Evolutionary conservation across 2,888 invertebrate species (phyloP).

Genomic region (Drosophila silvestris): DNA sequence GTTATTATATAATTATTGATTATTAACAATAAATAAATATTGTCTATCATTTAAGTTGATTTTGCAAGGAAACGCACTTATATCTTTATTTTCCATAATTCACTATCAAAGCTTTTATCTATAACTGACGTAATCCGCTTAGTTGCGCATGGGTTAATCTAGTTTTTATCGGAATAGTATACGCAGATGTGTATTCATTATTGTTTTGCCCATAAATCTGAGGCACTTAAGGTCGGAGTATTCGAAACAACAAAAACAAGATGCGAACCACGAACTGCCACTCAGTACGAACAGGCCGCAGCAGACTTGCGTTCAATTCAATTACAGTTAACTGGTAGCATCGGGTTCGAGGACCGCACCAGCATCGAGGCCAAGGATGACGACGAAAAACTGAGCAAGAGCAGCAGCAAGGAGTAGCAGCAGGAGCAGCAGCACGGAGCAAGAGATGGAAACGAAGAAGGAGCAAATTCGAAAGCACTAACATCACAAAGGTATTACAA

Average conservation of each 20-base stretch:
- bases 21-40: neutral
- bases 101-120: neutral
- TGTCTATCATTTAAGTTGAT: neutral
- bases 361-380: constrained; percentile 38
- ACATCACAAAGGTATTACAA: constrained; percentile 79
- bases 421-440: neutral
- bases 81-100: neutral
- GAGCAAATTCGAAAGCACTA: constrained; percentile 61
- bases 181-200: constrained; percentile 40
- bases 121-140: constrained; percentile 31
- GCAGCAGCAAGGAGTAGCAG: neutral
- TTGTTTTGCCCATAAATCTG: constrained; percentile 47
- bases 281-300: constrained; percentile 7
- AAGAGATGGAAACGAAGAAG: constrained; percentile 7
- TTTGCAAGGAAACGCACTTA: neutral
- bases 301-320: constrained; percentile 65
- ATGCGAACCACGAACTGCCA: neutral
- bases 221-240: constrained; percentile 24
- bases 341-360: constrained; percentile 13
- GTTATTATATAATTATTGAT: neutral
- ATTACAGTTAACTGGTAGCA: constrained; percentile 75
- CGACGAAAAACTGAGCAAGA: constrained; percentile 5
- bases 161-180: constrained; percentile 11
- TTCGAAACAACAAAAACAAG: constrained; percentile 9
- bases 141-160: constrained; percentile 8